A percentile compares a stretch with the other conserved stretches of the same genome.
Evolutionary conservation across 2,888 invertebrate genomes (phyloP).

Genomic region (Cantharis nigra): DNA sequence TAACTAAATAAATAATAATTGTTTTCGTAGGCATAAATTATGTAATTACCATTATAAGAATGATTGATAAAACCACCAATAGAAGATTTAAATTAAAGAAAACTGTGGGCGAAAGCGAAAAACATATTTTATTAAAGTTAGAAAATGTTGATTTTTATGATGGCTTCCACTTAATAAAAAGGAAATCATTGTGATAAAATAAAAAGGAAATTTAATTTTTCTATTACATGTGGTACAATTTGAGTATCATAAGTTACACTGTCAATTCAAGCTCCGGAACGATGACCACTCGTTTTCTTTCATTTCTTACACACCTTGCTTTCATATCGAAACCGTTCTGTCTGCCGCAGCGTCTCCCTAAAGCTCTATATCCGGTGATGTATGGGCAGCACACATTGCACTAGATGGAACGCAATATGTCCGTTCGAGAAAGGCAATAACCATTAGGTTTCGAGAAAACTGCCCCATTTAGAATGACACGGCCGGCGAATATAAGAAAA

Average conservation of each 20-base stretch:
- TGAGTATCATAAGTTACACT: conserved; percentile 14
- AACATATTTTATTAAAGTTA: not conserved
- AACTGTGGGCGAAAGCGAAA: not conserved
- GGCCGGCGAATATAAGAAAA: conserved; percentile 64
- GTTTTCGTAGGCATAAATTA: no score
- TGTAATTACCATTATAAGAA: not conserved
- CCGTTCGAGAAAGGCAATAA: conserved; percentile 65
- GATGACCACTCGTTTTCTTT: conserved; percentile 40
- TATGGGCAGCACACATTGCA: conserved; percentile 64
- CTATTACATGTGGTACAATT: not conserved
- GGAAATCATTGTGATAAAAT: not conserved
- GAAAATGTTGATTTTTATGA: not conserved
- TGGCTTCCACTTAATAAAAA: not conserved
- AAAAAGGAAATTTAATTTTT: not conserved
- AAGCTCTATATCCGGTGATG: conserved; percentile 57
- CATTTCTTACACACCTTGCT: conserved; percentile 39
- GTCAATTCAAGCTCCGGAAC: conserved; percentile 30
- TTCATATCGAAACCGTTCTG: conserved; percentile 43
- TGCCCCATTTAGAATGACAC: conserved; percentile 65
- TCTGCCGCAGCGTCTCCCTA: conserved; percentile 46
- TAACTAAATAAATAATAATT: no score
- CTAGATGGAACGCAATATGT: conserved; percentile 66
- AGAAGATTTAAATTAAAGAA: not conserved
- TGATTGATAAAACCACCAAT: not conserved
- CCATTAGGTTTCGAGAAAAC: conserved; percentile 66